Evolutionary conservation across 2,888 invertebrate species (phyloP).

Genomic region (Aleiodes alternator): DNA sequence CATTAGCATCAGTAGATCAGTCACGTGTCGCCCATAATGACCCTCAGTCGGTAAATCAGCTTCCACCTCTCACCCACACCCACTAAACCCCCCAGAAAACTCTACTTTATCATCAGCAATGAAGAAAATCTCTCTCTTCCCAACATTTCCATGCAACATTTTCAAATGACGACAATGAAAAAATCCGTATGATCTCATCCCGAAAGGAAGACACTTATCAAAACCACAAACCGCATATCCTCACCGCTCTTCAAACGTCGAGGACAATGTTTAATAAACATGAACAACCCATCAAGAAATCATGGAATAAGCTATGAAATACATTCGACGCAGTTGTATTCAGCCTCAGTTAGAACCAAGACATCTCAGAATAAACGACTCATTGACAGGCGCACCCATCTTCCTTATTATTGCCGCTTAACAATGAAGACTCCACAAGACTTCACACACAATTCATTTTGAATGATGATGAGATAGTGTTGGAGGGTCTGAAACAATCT

Average conservation of each 20-base stretch:
- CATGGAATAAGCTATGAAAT: not conserved
- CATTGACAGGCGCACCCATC: constrained; percentile 39
- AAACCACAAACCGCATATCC: constrained; percentile 32
- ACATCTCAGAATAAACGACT: constrained; percentile 22
- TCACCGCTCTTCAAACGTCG: not conserved
- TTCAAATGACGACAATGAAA: constrained; percentile 13
- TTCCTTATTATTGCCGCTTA: constrained; percentile 11
- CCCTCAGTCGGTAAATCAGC: not conserved
- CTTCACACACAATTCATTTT: constrained; percentile 19
- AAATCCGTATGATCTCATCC: constrained; percentile 13
- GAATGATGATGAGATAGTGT: constrained; percentile 28
- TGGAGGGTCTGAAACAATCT: not conserved
- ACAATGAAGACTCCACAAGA: constrained; percentile 18
- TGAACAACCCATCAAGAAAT: not conserved
- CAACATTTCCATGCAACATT: not conserved
- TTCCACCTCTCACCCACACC: not conserved
- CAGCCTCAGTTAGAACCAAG: constrained; percentile 13
- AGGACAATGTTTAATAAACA: not conserved
- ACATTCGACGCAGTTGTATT: no score
- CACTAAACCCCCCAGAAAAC: not conserved
- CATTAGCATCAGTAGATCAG: not conserved
- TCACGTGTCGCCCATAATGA: no score
- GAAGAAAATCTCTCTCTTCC: not conserved
- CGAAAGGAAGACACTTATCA: constrained; percentile 37
- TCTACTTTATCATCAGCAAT: not conserved